Conservation (phyloP, 2,113 vertebrate species). For the Anthoscopus minutus region DNA sequence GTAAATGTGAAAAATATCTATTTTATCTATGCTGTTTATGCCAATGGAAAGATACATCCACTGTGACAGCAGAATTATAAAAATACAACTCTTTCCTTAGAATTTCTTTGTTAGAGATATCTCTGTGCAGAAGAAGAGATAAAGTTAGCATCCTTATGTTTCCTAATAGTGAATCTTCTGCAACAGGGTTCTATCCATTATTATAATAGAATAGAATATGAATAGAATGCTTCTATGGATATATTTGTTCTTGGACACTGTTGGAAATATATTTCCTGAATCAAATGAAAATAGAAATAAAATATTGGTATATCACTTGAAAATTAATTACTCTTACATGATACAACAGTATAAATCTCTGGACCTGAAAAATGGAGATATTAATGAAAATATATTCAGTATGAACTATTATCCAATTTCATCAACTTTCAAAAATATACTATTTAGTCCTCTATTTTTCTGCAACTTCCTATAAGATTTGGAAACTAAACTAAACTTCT, state of each 20-base stretch:
- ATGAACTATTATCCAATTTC: not conserved
- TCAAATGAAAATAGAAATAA: not conserved
- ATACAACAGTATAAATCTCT: not conserved
- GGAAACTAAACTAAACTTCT: not conserved
- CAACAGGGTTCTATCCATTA: not conserved
- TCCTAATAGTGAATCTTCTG: not conserved
- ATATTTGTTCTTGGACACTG: not conserved
- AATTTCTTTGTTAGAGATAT: not conserved
- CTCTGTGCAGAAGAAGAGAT: not conserved
- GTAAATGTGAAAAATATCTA: not conserved
- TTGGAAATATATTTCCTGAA: not conserved
- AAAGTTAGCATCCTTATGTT: not conserved
- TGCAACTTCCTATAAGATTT: not conserved
- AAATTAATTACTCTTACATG: not conserved
- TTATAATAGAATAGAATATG: no score
- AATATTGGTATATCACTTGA: not conserved
- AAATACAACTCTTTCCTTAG: not conserved
- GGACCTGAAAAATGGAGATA: not conserved
- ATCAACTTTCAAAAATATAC: not conserved
- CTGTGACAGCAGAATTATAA: not conserved
- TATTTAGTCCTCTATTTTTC: not conserved
- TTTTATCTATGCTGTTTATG: not conserved
- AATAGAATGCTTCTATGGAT: not conserved
- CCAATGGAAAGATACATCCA: not conserved
- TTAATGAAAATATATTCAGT: not conserved